Percentiles rank a stretch among this genome's conserved stretches.
Conservation (phyloP, 2,113 vertebrate species). For the Danionella cerebrum region DNA sequence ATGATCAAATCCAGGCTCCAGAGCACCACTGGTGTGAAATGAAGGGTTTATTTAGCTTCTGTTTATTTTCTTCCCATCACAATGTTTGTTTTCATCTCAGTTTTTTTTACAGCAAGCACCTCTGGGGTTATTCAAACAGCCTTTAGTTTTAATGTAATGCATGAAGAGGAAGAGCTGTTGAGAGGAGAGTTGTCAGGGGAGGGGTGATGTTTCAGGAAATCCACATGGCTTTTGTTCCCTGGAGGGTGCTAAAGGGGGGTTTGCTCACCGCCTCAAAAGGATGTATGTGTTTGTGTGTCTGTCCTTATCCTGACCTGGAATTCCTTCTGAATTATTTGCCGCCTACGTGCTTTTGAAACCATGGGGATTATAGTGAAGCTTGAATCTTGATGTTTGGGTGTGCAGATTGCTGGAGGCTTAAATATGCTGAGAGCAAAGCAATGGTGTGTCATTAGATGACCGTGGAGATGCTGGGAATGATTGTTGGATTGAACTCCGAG, state of each 20-base stretch:
- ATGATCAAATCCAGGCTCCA: background rate
- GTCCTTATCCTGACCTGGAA: constrained; percentile 4
- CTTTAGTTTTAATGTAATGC: constrained; percentile 39
- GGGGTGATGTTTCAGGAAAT: background rate
- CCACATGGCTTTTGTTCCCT: background rate
- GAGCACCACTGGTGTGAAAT: background rate
- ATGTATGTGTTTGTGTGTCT: background rate
- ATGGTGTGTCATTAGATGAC: background rate
- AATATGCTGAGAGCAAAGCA: too few relatives aligned
- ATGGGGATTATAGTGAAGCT: background rate
- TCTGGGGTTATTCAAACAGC: constrained; percentile 43
- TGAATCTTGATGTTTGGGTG: background rate
- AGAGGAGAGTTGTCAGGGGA: background rate
- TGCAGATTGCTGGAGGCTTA: background rate
- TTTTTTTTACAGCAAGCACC: constrained; percentile 30
- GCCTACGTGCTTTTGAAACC: background rate
- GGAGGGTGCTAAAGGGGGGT: background rate
- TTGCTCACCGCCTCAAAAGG: background rate
- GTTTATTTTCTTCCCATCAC: constrained; percentile 1
- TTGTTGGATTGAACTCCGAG: too few relatives aligned
- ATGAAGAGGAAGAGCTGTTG: background rate
- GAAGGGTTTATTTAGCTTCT: constrained; percentile 5
- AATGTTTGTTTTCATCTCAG: constrained; percentile 37
- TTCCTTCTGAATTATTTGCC: background rate
- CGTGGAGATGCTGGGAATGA: background rate